Base-by-base conservation (phyloP, 2,113 vertebrate genomes). In the Hylia prasina region DNA sequence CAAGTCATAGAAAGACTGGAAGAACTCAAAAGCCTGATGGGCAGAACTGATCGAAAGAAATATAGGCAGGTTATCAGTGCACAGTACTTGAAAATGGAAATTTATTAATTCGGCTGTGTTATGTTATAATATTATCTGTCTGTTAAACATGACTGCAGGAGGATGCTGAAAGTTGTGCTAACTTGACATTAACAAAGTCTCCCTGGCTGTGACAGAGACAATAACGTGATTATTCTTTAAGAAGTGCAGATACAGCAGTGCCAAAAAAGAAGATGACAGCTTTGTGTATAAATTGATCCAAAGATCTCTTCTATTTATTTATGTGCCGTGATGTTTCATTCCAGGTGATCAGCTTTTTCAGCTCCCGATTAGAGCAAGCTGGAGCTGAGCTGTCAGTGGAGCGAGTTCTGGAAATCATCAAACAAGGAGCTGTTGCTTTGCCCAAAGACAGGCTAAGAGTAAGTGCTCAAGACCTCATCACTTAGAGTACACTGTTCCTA, bases 311-410 rank as follows among this genome's bases (percentile, higher is more conserved):
- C 47, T 66, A 0, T 65, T 83, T 93, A 58, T 94, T 97, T 73
- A 72, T 56, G 69, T 76, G 72, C 73, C 86, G n/a, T 79, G 78
- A 48, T 92, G 96, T 93, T 94, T 69, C 71, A 5, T 98, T 98
- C 4, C 95, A 99, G 99, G 99, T 99, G 96, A 99, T 99, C 76
- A 98, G 98, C 84, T 99, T 99, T 96, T 99, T 99, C 96, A 99
- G 99, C 95, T 98, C 98, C 79, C 98, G 99, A 56, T 96, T 99
- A 82, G 99, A 99, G 53, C 99, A 99, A 92, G 99, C 98, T 72
- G 99, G 99, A 92, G 98, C 98, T 64, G 99, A 99, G 96, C 98
- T 99, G 94, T 99, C 99, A 4, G 99, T 99, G 37, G 99, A 99
- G 86, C 96, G 98, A 57, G 99, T 99, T 92, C 99, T 99, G 95